A percentile compares a stretch with the other conserved stretches of the same genome.
These are phyloP conservation scores for Oscheius sp. DNA, from an alignment of 2,888 invertebrate species.

Conservation along the genomic window DNA sequence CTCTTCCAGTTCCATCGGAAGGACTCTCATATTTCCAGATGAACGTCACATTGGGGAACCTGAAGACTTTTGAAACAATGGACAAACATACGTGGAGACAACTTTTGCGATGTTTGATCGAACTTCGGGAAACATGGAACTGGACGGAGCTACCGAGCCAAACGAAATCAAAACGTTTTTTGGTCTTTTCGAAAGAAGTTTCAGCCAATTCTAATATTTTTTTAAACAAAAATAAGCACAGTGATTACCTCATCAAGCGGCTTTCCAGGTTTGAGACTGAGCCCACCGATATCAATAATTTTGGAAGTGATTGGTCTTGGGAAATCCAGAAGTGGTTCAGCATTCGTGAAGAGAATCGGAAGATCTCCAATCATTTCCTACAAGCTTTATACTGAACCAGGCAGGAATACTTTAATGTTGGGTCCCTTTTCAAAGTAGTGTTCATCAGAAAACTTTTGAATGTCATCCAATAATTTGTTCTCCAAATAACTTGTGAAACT, in stretches of 20 bases:
- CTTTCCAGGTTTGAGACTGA: neutral
- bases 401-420: neutral
- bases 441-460: slow-evolving; percentile 38
- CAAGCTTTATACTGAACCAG: neutral
- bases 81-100: neutral
- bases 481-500: slow-evolving; percentile 40
- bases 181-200: neutral
- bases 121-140: neutral
- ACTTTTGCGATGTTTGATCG: neutral
- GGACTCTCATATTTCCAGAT: slow-evolving; percentile 55
- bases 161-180: neutral
- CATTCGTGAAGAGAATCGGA: slow-evolving; percentile 50
- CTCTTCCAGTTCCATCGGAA: slow-evolving; percentile 5
- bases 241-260: neutral
- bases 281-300: slow-evolving; percentile 46
- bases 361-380: slow-evolving; percentile 42
- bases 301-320: slow-evolving; percentile 49
- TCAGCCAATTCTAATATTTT: neutral
- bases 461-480: slow-evolving; percentile 28
- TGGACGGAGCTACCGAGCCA: neutral
- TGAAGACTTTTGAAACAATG: neutral
- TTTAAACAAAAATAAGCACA: neutral
- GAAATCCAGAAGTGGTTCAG: slow-evolving; percentile 54
- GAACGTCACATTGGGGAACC: slow-evolving; percentile 55
- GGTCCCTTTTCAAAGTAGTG: slow-evolving; percentile 15